Conservation (phyloP, 2,113 vertebrate genomes). For the Equus quagga region DNA sequence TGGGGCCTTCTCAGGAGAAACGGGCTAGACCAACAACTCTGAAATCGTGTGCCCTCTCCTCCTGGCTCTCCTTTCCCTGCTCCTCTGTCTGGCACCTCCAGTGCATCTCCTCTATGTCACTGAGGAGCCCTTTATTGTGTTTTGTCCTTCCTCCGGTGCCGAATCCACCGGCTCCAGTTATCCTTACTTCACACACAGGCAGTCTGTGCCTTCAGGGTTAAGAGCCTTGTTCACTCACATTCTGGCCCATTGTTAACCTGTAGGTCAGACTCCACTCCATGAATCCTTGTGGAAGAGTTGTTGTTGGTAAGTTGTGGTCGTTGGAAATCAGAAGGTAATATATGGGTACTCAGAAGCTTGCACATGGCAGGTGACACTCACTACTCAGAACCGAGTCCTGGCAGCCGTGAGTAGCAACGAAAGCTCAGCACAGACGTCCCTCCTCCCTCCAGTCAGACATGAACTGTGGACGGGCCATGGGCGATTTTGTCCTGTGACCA, state of each 20-base stretch:
- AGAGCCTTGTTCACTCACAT: background rate
- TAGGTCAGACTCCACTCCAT: background rate
- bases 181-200: background rate
- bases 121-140: background rate
- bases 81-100: background rate
- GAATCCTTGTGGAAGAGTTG: background rate
- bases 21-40: background rate
- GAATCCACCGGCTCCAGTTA: background rate
- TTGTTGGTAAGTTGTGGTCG: background rate
- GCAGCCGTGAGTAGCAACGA: background rate
- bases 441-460: too few species aligned
- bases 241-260: background rate
- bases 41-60: too few species aligned
- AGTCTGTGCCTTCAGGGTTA: rapidly evolving
- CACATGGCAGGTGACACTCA: background rate
- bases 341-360: background rate
- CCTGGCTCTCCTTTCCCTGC: background rate
- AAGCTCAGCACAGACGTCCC: too few species aligned
- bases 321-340: too few species aligned
- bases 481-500: background rate
- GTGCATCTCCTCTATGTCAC: background rate
- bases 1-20: background rate
- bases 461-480: background rate
- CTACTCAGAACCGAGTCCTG: background rate
- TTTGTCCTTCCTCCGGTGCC: background rate